phyloP scores from a whole-genome alignment of 92 coral and sea anemone genomes.

The Isaurus tuberculatus region DNA sequence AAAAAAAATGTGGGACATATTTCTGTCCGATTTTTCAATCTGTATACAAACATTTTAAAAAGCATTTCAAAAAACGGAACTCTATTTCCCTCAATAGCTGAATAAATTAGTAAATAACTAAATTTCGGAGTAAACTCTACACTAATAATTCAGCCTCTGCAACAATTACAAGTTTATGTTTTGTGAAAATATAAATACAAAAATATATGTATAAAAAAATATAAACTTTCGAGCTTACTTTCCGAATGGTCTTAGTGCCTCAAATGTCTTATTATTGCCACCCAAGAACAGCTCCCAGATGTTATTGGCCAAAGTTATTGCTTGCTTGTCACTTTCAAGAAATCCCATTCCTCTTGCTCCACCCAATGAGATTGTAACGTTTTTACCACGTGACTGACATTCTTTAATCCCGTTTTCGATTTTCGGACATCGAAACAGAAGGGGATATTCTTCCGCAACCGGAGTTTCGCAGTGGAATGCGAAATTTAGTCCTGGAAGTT shows the following conservation, averaged over 20 bases:
- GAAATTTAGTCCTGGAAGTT: constrained; percentile 25
- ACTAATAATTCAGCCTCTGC: no score
- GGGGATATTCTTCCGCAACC: not conserved
- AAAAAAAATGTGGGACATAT: no score
- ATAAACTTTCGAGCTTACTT: not conserved
- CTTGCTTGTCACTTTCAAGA: not conserved
- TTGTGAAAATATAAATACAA: no score
- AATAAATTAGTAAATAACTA: no score
- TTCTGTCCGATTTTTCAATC: no score
- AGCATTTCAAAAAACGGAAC: no score
- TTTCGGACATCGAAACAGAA: constrained; percentile 6
- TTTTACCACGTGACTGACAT: constrained; percentile 29
- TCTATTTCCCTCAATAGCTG: no score
- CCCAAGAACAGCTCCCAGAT: constrained; percentile 20
- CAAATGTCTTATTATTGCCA: not conserved
- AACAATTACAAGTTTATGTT: no score
- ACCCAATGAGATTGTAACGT: constrained; percentile 27
- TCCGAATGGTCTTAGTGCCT: constrained; percentile 27
- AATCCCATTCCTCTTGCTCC: constrained; percentile 22
- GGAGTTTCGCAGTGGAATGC: constrained; percentile 8
- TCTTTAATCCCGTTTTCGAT: constrained; percentile 22
- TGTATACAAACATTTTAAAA: no score
- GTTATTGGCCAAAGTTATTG: constrained; percentile 18
- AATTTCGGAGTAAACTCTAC: no score
- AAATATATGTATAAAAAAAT: no score